These are phyloP conservation scores for Elaphurus davidianus DNA, from an alignment of 2,113 vertebrate species.

Conservation along the genomic window DNA sequence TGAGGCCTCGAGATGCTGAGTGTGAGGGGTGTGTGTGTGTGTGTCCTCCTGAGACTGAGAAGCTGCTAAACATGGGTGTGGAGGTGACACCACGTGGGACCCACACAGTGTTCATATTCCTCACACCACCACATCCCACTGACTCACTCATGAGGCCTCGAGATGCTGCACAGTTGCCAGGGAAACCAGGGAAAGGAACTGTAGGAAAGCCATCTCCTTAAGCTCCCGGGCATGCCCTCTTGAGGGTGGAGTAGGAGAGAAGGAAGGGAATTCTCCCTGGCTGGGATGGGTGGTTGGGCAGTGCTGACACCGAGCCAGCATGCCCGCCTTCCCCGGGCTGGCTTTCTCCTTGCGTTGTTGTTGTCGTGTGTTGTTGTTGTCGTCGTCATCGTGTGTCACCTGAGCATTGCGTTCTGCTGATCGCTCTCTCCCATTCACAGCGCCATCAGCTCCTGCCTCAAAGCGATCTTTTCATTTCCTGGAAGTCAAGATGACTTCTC, in stretches of 20 bases:
- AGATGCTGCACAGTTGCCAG: slow-evolving; percentile 26
- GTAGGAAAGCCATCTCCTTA: not conserved
- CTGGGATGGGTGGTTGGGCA: not conserved
- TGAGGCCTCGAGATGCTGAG: slow-evolving; percentile 17
- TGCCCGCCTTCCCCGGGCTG: no score
- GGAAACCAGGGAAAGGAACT: slow-evolving; percentile 19
- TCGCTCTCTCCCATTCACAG: not conserved
- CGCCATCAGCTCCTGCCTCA: not conserved
- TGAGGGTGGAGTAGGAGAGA: not conserved
- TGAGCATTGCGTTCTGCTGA: not conserved
- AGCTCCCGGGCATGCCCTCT: not conserved
- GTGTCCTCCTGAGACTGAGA: not conserved
- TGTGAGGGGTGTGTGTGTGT: not conserved
- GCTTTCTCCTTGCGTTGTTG: not conserved
- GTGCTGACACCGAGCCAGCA: not conserved
- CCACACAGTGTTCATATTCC: not conserved
- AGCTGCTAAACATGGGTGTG: not conserved
- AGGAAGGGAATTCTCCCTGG: not conserved
- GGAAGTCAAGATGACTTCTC: not conserved
- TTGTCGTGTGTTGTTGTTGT: no score
- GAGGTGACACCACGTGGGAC: not conserved
- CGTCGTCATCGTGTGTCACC: fast-evolving
- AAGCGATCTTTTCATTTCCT: not conserved
- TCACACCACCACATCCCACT: not conserved
- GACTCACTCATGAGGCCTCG: not conserved